phyloP scores from a whole-genome alignment of 1,140 invertebrate genomes.

The Sarcophaga peregrina region DNA sequence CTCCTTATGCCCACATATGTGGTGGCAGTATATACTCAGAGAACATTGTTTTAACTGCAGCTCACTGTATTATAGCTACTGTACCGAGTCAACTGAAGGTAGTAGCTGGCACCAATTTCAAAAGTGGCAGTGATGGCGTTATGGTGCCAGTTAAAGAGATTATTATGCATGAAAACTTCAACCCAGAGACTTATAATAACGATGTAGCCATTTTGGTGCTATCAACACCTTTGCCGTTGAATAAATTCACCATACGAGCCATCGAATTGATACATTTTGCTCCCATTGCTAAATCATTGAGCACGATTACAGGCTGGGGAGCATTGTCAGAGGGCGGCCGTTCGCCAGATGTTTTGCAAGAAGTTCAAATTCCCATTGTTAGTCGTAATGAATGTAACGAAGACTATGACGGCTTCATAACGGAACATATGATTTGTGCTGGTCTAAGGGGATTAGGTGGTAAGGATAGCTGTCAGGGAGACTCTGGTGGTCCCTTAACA shows the following conservation, averaged over 20 bases:
- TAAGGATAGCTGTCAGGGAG: slow-evolving; percentile 70
- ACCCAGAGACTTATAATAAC: slow-evolving; percentile 52
- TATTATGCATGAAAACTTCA: slow-evolving; percentile 61
- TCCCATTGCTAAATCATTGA: slow-evolving; percentile 50
- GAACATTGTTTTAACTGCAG: slow-evolving; percentile 55
- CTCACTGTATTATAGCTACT: slow-evolving; percentile 58
- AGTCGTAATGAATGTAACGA: slow-evolving; percentile 51
- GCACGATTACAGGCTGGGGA: slow-evolving; percentile 67
- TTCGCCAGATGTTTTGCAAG: slow-evolving; percentile 51
- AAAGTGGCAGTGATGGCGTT: slow-evolving; percentile 53
- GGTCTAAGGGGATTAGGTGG: slow-evolving; percentile 63
- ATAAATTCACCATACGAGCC: slow-evolving; percentile 57
- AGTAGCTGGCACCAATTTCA: slow-evolving; percentile 54
- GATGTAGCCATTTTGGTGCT: slow-evolving; percentile 61
- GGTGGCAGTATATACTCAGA: slow-evolving; percentile 70
- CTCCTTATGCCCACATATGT: slow-evolving; percentile 65
- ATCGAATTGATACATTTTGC: slow-evolving; percentile 51
- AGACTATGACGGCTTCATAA: slow-evolving; percentile 61
- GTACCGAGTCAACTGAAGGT: slow-evolving; percentile 56
- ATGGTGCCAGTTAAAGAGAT: slow-evolving; percentile 57
- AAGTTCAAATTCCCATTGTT: slow-evolving; percentile 57
- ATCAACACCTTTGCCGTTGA: slow-evolving; percentile 54
- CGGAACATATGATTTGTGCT: slow-evolving; percentile 71
- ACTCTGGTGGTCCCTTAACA: slow-evolving; percentile 66
- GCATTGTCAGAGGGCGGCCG: slow-evolving; percentile 49